These are phyloP conservation scores for Phengaris alcon DNA, from an alignment of 2,888 invertebrate genomes.

Conservation along the genomic window DNA sequence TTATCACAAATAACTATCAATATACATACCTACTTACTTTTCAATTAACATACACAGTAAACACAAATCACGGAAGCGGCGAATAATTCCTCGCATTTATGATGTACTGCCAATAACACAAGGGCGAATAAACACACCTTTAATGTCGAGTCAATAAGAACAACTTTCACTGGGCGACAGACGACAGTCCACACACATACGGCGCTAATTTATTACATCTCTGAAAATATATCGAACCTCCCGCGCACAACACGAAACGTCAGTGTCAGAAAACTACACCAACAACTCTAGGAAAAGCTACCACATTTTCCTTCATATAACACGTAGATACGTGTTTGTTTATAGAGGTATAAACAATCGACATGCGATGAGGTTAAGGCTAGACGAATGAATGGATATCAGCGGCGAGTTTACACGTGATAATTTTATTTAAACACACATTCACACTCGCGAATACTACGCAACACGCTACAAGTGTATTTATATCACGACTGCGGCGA, in stretches of 20 bases:
- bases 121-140: constrained; percentile 53
- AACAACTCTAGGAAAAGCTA: constrained; percentile 41
- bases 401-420: constrained; percentile 35
- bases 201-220: constrained; percentile 34
- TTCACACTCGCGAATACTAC: constrained; percentile 48
- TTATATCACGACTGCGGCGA: constrained; percentile 40
- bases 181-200: constrained; percentile 36
- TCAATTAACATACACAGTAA: neutral
- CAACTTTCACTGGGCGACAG: constrained; percentile 60
- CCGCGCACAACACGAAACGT: constrained; percentile 58
- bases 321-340: constrained; percentile 31
- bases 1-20: constrained; percentile 29
- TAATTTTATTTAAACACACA: constrained; percentile 52
- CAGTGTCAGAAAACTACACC: constrained; percentile 53
- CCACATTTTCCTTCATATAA: constrained; percentile 43
- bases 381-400: constrained; percentile 46
- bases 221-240: constrained; percentile 51
- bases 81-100: constrained; percentile 56
- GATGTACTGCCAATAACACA: constrained; percentile 63
- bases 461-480: constrained; percentile 36
- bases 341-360: constrained; percentile 31
- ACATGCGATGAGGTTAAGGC: constrained; percentile 39
- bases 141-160: constrained; percentile 59
- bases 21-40: constrained; percentile 3
- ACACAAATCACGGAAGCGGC: constrained; percentile 48